phyloP scores from a whole-genome alignment of 2,888 invertebrate genomes.

The Pimpla rufipes region DNA sequence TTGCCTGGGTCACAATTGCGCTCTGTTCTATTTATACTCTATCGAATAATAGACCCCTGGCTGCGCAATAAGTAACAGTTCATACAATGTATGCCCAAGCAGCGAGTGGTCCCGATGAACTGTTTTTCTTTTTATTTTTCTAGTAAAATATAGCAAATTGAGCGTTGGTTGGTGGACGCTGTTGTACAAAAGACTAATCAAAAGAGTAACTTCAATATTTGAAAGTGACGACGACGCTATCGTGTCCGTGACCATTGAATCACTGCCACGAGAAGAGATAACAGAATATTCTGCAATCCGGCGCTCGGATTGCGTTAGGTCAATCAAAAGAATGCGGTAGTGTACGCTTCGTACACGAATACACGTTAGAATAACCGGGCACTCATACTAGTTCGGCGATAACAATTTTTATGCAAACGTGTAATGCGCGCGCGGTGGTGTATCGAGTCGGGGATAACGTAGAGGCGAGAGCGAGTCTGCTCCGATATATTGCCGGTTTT shows the following conservation, averaged over 20 bases:
- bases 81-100: neutral
- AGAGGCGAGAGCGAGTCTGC: neutral
- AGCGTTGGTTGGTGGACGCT: neutral
- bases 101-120: slow-evolving; percentile 8
- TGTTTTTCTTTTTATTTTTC: neutral
- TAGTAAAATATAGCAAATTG: neutral
- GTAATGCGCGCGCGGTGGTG: neutral
- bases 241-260: neutral
- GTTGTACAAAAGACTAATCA: neutral
- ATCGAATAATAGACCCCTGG: slow-evolving; percentile 36
- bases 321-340: slow-evolving; percentile 17
- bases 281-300: slow-evolving; percentile 43
- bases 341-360: neutral
- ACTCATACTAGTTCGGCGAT: slow-evolving; percentile 28
- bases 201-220: neutral
- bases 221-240: slow-evolving; percentile 10
- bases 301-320: slow-evolving; percentile 23
- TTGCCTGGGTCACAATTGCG: neutral
- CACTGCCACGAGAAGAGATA: slow-evolving; percentile 20
- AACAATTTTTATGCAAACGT: slow-evolving; percentile 18
- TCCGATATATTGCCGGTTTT: slow-evolving; percentile 7
- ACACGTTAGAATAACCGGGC: slow-evolving; percentile 7
- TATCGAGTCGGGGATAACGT: neutral
- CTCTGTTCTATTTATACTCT: slow-evolving; percentile 25
- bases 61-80: slow-evolving; percentile 30